Percentiles rank a stretch among this genome's conserved stretches.
Evolutionary conservation across 2,113 vertebrate species (phyloP).

Genomic region (Notothenia coriiceps): DNA sequence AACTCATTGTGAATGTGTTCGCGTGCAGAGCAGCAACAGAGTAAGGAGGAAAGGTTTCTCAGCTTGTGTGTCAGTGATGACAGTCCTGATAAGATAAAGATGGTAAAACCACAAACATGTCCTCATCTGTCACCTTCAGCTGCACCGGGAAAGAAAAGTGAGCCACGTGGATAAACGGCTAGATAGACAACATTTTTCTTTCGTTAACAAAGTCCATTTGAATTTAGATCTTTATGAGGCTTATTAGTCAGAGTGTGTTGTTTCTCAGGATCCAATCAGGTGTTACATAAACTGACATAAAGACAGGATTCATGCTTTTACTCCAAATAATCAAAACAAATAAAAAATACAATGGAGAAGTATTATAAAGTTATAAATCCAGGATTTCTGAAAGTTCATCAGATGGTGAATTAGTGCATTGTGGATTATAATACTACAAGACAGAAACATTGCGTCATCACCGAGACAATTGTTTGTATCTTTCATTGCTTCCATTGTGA

Average conservation of each 20-base stretch:
- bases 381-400: background rate
- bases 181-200: background rate
- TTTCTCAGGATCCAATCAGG: background rate
- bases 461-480: background rate
- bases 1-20: background rate
- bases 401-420: background rate
- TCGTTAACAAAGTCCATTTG: conserved; percentile 8
- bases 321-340: no score
- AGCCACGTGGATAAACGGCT: background rate
- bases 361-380: background rate
- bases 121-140: conserved; percentile 38
- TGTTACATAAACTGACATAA: background rate
- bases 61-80: background rate
- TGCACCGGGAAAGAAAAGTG: conserved; percentile 54
- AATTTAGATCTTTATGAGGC: background rate
- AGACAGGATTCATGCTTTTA: background rate
- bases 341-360: background rate
- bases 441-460: background rate
- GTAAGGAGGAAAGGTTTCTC: conserved; percentile 16
- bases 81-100: conserved; percentile 49
- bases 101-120: conserved; percentile 5
- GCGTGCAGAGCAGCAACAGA: conserved; percentile 4
- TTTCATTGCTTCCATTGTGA: background rate
- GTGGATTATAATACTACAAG: background rate
- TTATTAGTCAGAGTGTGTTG: background rate